phyloP scores from a whole-genome alignment of 1,140 invertebrate genomes.

The Hylaeus volcanicus region DNA sequence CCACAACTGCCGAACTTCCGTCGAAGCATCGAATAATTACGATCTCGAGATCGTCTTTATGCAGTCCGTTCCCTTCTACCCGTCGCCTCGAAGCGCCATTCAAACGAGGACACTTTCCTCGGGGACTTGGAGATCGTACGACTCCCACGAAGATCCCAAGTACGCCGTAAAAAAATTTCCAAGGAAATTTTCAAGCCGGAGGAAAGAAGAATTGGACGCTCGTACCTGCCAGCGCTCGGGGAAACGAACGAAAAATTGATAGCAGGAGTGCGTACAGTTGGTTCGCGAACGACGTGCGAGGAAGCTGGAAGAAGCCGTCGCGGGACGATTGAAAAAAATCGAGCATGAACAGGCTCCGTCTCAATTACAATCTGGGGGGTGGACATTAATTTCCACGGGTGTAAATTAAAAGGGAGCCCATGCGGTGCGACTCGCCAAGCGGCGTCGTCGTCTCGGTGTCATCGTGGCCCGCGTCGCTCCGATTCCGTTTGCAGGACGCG shows the following conservation, averaged over 20 bases:
- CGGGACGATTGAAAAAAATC: slow-evolving; percentile 41
- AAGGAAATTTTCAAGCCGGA: background rate
- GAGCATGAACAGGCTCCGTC: background rate
- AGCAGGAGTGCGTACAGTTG: background rate
- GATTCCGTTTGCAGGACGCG: slow-evolving; percentile 76
- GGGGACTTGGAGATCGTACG: background rate
- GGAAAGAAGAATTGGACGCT: background rate
- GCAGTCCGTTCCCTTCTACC: background rate
- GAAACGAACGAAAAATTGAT: background rate
- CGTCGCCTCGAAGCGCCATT: background rate
- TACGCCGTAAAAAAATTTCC: background rate
- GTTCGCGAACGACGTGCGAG: background rate
- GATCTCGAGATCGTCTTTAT: slow-evolving; percentile 3
- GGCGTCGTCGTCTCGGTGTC: slow-evolving; percentile 34
- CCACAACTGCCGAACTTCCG: background rate
- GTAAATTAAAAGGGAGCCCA: slow-evolving; percentile 75
- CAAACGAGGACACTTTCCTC: background rate
- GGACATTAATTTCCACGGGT: slow-evolving; percentile 52
- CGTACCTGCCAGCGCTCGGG: no score
- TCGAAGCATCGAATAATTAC: slow-evolving; percentile 17
- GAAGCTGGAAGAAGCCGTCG: background rate
- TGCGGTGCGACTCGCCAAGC: slow-evolving; percentile 74
- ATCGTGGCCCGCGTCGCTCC: slow-evolving; percentile 55
- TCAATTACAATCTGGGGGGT: slow-evolving; percentile 23
- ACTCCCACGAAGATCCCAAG: background rate